Evolutionary conservation across 2,888 invertebrate genomes (phyloP), one percentile per base, ranked within the genome.

Genomic region (Rhamphomyia laevipes): DNA sequence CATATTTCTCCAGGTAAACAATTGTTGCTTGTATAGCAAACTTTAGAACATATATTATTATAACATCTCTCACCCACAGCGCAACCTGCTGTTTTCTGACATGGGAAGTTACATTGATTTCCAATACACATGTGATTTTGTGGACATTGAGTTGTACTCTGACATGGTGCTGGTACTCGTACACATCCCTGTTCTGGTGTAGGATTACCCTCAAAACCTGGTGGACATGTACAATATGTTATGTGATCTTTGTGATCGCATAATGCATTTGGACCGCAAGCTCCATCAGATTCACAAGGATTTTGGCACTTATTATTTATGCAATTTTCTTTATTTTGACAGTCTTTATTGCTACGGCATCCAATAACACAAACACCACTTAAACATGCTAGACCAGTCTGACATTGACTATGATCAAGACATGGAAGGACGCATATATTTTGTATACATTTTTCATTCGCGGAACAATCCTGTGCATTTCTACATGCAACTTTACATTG

Each of bases 1-100:
- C 93, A 92, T 51, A 92, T 81, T 73, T 93, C 92, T 45, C 92
- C 92, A 3, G 87, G 84, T 58, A 91, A 74, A 61, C 93, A 93
- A 63, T 92, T 93, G 61, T 86, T 88, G 64, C 90, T 90, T 11
- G 86, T 82, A 63, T 89, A 90, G 64, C 92, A 92, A 33, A 91
- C 80, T 73, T 90, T 91, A 17, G 82, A 77, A 61, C 91, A 92
- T 55, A 83, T 77, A 55, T 78, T 82, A 58, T 84, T 82, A 51
- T 77, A 77, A 61, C 92, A 92, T 52, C 84, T 78, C 71, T 92
- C 92, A 13, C 91, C 91, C 40, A 84, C 77, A 0, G 90, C 91
- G 63, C 91, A 92, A 18, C 78, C 74, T 1, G 75, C 74, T 53
- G 80, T 82, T 53, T 82, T 82, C 56, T 76, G 74, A 61, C 92